Base-by-base conservation (phyloP, 1,140 invertebrate genomes). In the Drosophila lowei region DNA sequence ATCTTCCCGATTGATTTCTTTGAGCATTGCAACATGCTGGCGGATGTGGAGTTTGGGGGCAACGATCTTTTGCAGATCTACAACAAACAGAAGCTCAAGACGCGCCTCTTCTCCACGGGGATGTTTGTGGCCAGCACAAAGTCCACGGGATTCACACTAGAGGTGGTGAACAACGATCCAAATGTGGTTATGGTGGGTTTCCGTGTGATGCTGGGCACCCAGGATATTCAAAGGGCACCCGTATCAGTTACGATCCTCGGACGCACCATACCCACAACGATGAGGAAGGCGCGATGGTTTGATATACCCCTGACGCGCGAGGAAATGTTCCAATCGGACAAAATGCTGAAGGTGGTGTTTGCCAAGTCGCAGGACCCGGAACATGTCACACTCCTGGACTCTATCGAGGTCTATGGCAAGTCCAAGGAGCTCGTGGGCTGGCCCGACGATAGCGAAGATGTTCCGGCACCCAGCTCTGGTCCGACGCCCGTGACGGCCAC, bases 21-120 rank as follows among this genome's bases (percentile, higher is more conserved):
- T 91, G 98, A 99, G 92, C 96, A 98, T 89, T 99, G 97, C 90
- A 95, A 95, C 61, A 93, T 94, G 7, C 95, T 99, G 93, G 96
- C 95, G 78, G 98, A 99, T 76, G 95, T 99, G 1, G 98, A 99
- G 91, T 99, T 97, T 91, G 98, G 97, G 21, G 98, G 98, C 2
- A 98, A 98, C 91, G 98, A 99, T 92, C 91, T 99, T 0, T 92
- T 99, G 0, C 97, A 99, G 92, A 95, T 99, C 43, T 99, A 99
- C 86, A 99, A 99, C 90, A 94, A 95, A 0, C 94, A 95, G n/a
- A 98, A 99, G 91, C 94, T 99, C 2, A 99, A 99, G 92, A 95
- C 98, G 74, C 93, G 98, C 41, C 93, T 99, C 0, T 97, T 98
- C 85, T 97, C 97, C 0, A 96, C 95, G 3, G 96, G 96, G 18